Percentiles rank a stretch among this genome's conserved stretches.
phyloP scores from a whole-genome alignment of 1,140 invertebrate species.

The Tigriopus japonicus region DNA sequence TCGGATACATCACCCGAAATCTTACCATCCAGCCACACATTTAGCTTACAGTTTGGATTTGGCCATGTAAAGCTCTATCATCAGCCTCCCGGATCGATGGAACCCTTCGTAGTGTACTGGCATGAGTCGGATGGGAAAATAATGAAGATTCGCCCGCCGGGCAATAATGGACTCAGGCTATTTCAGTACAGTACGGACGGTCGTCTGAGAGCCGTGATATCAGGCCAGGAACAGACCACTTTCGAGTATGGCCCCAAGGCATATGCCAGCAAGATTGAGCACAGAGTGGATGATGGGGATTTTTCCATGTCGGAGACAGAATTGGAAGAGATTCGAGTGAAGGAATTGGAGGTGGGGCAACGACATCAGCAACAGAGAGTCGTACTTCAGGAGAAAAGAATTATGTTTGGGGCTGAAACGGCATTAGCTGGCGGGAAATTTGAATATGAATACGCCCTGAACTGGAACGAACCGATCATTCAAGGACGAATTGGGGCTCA shows the following conservation, averaged over 20 bases:
- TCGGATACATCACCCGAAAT: background rate
- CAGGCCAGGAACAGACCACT: background rate
- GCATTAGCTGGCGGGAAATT: background rate
- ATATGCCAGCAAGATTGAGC: background rate
- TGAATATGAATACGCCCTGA: background rate
- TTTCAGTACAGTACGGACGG: too few species aligned
- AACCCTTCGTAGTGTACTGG: background rate
- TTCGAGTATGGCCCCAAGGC: background rate
- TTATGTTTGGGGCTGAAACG: background rate
- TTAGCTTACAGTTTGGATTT: background rate
- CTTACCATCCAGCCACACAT: background rate
- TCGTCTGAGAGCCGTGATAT: too few species aligned
- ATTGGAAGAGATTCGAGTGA: background rate
- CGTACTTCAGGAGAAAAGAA: background rate
- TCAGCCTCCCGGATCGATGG: background rate
- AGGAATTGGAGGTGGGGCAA: background rate
- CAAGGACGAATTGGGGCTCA: background rate
- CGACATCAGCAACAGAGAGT: background rate
- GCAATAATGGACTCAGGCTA: too few species aligned
- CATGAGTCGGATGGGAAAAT: too few species aligned
- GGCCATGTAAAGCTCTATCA: slow-evolving; percentile 12
- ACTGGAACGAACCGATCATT: background rate
- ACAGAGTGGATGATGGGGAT: background rate
- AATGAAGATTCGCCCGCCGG: too few species aligned
- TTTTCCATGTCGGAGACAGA: background rate